Percentiles rank a stretch among this genome's conserved stretches.
Conservation (phyloP, 2,888 invertebrate genomes). For the Xanthia togata region DNA sequence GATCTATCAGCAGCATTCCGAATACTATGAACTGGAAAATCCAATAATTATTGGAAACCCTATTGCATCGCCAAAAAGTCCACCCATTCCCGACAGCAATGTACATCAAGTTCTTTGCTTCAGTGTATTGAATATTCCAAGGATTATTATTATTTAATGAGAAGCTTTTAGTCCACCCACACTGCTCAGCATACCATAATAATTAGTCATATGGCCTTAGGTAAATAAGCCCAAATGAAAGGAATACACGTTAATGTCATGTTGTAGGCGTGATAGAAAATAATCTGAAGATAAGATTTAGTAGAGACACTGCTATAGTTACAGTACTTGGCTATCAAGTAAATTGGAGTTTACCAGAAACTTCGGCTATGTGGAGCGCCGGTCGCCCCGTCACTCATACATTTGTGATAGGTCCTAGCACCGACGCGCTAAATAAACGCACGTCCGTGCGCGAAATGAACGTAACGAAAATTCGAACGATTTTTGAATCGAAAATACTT, state of each 20-base stretch:
- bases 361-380: background rate
- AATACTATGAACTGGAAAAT: conserved; percentile 3
- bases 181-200: conserved; percentile 54
- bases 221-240: background rate
- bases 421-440: background rate
- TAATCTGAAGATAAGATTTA: background rate
- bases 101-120: background rate
- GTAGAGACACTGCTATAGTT: background rate
- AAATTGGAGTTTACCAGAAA: background rate
- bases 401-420: background rate
- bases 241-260: conserved; percentile 1
- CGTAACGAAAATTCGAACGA: background rate
- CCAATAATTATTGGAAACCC: background rate
- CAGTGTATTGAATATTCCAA: conserved; percentile 8
- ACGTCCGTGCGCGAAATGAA: background rate
- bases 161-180: conserved; percentile 62
- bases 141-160: background rate
- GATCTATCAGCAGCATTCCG: background rate
- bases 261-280: conserved; percentile 1
- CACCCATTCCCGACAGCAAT: conserved; percentile 3
- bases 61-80: conserved; percentile 3
- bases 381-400: no score
- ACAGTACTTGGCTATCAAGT: background rate
- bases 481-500: background rate
- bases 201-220: conserved; percentile 60